Conservation (phyloP, 2,797 vertebrate genomes). For the Esox lucius region DNA sequence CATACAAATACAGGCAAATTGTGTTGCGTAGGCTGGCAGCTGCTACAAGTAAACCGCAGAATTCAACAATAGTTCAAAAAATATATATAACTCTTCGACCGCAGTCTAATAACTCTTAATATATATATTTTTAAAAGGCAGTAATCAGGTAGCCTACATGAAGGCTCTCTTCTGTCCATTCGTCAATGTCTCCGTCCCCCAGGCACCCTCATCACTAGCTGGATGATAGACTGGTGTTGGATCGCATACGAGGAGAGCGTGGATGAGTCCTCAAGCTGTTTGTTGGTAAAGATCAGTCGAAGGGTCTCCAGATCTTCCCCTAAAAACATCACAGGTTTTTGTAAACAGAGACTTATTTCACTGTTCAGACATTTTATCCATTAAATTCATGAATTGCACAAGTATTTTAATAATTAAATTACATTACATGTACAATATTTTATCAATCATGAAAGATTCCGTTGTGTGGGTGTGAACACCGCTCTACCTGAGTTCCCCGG, state of each 20-base stretch:
- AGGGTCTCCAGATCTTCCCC: slow-evolving; percentile 9
- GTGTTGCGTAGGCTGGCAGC: no score
- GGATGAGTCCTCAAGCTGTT: slow-evolving; percentile 32
- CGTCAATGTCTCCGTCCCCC: slow-evolving; percentile 51
- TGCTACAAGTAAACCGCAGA: no score
- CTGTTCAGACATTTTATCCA: not conserved
- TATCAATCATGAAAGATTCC: not conserved
- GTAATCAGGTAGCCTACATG: no score
- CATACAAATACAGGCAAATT: not conserved
- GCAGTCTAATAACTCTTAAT: no score
- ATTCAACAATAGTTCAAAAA: no score
- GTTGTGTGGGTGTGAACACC: not conserved
- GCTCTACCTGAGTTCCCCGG: slow-evolving; percentile 49
- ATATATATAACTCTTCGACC: no score
- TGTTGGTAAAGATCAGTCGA: slow-evolving; percentile 59
- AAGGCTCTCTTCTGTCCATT: not conserved
- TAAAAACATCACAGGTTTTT: slow-evolving; percentile 2
- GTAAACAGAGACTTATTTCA: not conserved
- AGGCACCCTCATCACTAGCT: slow-evolving; percentile 52
- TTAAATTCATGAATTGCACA: not conserved
- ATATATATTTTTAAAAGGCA: no score
- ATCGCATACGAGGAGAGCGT: slow-evolving; percentile 52
- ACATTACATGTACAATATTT: not conserved
- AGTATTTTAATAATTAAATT: not conserved
- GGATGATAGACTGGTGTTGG: slow-evolving; percentile 60